Percentiles rank a stretch among this genome's conserved stretches.
These are phyloP conservation scores for Nyctalus aviator DNA, from an alignment of 2,797 vertebrate species.

Conservation along the genomic window DNA sequence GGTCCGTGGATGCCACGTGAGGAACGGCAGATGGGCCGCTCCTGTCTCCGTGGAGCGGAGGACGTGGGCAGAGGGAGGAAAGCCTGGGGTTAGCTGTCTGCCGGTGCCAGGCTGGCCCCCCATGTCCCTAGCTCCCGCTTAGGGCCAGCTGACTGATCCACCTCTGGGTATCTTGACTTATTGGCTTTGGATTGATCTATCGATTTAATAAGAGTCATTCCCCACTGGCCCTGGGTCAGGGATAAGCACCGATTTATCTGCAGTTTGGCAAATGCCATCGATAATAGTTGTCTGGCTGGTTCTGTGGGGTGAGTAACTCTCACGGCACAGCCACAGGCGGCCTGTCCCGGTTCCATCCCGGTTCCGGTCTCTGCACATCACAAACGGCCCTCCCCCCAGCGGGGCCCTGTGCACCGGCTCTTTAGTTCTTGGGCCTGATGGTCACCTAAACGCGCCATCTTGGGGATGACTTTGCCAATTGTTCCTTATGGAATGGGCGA, in stretches of 20 bases:
- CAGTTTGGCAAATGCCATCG: constrained; percentile 68
- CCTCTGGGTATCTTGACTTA: constrained; percentile 77
- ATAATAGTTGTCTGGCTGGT: constrained; percentile 63
- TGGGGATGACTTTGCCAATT: background rate
- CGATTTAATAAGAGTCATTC: constrained; percentile 72
- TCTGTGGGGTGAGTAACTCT: constrained; percentile 71
- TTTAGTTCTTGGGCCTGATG: background rate
- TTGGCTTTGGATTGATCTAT: constrained; percentile 82
- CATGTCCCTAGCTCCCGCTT: fast-evolving
- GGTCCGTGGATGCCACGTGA: fast-evolving
- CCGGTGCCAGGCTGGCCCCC: fast-evolving
- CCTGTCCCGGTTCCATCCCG: fast-evolving
- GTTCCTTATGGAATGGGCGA: background rate
- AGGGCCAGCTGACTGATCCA: constrained; percentile 28
- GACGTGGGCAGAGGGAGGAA: background rate
- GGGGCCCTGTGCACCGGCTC: constrained; percentile 13
- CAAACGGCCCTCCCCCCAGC: constrained; percentile 58
- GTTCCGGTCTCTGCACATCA: background rate
- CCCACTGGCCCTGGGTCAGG: constrained; percentile 63
- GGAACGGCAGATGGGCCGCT: fast-evolving
- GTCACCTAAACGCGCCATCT: background rate
- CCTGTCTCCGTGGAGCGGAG: background rate
- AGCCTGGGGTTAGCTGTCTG: fast-evolving
- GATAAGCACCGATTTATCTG: constrained; percentile 64
- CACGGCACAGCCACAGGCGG: constrained; percentile 45